Conservation (phyloP, 92 coral and sea anemone species). For the Diadumene lineata region DNA sequence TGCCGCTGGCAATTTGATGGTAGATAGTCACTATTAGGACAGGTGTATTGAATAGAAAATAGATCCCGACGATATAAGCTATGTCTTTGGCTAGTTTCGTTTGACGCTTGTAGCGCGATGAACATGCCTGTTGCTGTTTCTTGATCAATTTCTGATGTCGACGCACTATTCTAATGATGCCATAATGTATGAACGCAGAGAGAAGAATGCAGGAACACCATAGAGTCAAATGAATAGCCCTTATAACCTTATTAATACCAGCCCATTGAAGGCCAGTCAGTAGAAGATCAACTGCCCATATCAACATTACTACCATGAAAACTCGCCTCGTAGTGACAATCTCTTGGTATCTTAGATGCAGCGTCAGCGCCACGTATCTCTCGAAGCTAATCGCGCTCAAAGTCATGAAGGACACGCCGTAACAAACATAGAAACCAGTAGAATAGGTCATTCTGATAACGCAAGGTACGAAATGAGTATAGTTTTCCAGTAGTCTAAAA, state of each 20-base stretch:
- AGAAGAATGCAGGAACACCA: constrained; percentile 56
- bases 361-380: constrained; percentile 64
- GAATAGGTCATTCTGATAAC: constrained; percentile 59
- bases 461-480: constrained; percentile 55
- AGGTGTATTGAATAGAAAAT: constrained; percentile 64
- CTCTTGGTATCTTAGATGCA: constrained; percentile 71
- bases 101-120: constrained; percentile 45
- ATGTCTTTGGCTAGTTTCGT: constrained; percentile 58
- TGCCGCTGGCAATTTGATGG: constrained; percentile 58
- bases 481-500: constrained; percentile 59
- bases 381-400: constrained; percentile 79
- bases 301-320: constrained; percentile 28
- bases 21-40: constrained; percentile 61
- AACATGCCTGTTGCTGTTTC: constrained; percentile 31
- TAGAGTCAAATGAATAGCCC: constrained; percentile 50
- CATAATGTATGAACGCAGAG: constrained; percentile 49
- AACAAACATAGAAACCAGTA: constrained; percentile 69
- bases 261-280: constrained; percentile 74
- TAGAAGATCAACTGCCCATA: constrained; percentile 56
- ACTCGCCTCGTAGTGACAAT: constrained; percentile 55
- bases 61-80: constrained; percentile 73
- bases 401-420: constrained; percentile 79
- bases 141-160: constrained; percentile 61
- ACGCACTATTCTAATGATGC: constrained; percentile 46
- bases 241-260: constrained; percentile 49